Evolutionary conservation across 1,140 invertebrate genomes (phyloP).

Genomic region (Aphelenchoides besseyi): DNA sequence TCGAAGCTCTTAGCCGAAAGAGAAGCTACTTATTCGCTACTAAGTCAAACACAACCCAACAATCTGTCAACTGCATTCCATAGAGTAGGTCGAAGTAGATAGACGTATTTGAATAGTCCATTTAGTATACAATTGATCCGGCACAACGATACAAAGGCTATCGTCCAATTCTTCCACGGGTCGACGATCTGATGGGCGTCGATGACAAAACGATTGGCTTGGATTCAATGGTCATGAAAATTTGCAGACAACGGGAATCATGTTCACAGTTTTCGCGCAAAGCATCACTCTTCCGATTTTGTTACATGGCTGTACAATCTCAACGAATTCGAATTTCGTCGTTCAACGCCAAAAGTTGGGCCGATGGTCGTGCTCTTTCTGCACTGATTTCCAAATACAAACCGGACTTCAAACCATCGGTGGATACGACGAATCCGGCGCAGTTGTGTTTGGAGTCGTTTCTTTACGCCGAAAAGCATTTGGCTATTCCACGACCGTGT

Average conservation of each 20-base stretch:
- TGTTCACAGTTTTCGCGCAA: neutral
- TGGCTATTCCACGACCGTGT: conserved; percentile 37
- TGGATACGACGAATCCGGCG: conserved; percentile 8
- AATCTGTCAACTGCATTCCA: conserved; percentile 78
- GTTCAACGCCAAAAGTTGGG: conserved; percentile 38
- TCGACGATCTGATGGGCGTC: conserved; percentile 2
- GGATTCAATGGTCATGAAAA: neutral
- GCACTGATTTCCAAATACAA: conserved; percentile 46
- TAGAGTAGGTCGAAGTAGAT: neutral
- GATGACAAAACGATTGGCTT: conserved; percentile 1
- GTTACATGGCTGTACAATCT: conserved; percentile 5
- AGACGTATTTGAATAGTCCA: neutral
- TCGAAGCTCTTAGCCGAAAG: conserved; percentile 76
- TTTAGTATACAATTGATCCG: conserved; percentile 18
- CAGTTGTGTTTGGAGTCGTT: conserved; percentile 28
- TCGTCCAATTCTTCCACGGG: neutral
- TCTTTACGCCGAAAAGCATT: conserved; percentile 20
- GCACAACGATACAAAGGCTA: conserved; percentile 12
- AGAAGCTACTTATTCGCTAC: conserved; percentile 83
- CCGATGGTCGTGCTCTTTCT: conserved; percentile 44
- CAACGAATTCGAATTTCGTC: conserved; percentile 2
- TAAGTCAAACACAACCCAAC: conserved; percentile 91
- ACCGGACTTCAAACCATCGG: conserved; percentile 34
- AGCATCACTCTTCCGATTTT: conserved; percentile 18
- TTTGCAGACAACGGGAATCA: neutral